Conservation (phyloP, 2,113 vertebrate genomes). For the Catharus minimus region DNA sequence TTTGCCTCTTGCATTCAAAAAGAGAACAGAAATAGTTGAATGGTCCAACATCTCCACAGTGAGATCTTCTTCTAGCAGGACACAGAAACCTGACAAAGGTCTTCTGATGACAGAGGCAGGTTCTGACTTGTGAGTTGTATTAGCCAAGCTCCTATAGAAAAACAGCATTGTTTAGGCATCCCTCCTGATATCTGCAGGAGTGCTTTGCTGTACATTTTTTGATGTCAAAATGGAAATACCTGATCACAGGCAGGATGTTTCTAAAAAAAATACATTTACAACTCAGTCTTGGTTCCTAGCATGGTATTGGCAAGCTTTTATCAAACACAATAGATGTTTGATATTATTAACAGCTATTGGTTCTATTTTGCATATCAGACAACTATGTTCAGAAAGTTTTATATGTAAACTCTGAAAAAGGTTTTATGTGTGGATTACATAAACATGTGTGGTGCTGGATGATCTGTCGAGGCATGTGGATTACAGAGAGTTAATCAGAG, state of each 20-base stretch:
- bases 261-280: neutral
- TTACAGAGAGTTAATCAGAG: neutral
- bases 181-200: neutral
- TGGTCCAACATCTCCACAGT: neutral
- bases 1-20: neutral
- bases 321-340: neutral
- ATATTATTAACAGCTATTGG: neutral
- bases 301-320: neutral
- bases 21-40: neutral
- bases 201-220: neutral
- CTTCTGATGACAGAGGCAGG: neutral
- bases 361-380: neutral
- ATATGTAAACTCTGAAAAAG: neutral
- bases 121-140: neutral
- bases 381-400: neutral
- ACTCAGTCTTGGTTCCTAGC: neutral
- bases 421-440: neutral
- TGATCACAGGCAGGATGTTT: neutral
- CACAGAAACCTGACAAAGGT: neutral
- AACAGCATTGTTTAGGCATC: neutral
- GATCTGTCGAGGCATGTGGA: neutral
- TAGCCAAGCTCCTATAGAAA: neutral
- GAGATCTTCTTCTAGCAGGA: neutral
- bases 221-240: neutral
- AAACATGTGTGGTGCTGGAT: neutral